Percentiles rank a stretch among this genome's conserved stretches.
Evolutionary conservation across 2,113 vertebrate species (phyloP).

Genomic region (Hassar affinis): DNA sequence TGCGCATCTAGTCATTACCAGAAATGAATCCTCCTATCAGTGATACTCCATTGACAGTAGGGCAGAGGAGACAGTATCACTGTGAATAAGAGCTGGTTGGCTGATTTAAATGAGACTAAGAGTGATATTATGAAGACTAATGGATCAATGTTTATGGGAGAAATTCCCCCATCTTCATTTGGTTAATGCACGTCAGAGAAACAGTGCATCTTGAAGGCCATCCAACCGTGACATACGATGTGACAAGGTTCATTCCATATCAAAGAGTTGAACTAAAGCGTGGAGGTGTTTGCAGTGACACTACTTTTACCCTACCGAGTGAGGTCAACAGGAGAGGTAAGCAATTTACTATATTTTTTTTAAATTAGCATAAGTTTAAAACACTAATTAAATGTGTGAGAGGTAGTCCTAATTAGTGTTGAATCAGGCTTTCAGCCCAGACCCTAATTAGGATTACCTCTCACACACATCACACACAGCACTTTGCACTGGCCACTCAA

Average conservation of each 20-base stretch:
- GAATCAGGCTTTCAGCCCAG: too few species aligned
- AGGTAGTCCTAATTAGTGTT: too few species aligned
- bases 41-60: not conserved
- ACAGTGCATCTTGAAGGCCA: not conserved
- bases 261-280: not conserved
- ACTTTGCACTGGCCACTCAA: too few species aligned
- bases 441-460: too few species aligned
- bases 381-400: too few species aligned
- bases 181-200: slow-evolving; percentile 1
- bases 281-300: not conserved
- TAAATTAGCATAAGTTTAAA: too few species aligned
- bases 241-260: slow-evolving; percentile 7
- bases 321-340: not conserved
- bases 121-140: slow-evolving; percentile 23
- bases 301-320: not conserved
- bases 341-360: not conserved
- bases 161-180: slow-evolving; percentile 15
- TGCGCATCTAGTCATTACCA: not conserved
- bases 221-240: slow-evolving; percentile 14
- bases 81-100: not conserved
- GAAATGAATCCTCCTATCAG: not conserved
- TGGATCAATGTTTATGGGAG: not conserved
- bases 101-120: slow-evolving; percentile 41
- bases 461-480: too few species aligned
- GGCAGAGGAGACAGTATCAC: not conserved